phyloP scores from a whole-genome alignment of 2,797 vertebrate genomes.

The Bradypodion pumilum region DNA sequence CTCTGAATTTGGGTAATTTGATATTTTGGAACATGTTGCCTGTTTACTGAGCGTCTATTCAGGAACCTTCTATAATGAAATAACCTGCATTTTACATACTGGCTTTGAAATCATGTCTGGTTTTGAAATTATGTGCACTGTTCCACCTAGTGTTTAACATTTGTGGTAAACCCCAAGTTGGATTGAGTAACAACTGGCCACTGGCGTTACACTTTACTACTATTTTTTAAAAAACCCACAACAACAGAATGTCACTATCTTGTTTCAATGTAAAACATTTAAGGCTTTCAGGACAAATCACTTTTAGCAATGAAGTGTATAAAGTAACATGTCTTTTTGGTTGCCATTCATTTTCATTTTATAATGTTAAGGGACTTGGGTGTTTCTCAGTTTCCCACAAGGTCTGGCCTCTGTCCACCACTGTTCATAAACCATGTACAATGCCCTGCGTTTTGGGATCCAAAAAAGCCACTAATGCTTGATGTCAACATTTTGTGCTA shows the following conservation, averaged over 20 bases:
- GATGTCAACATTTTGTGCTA: too few relatives aligned
- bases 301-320: not conserved
- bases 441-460: not conserved
- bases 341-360: too few relatives aligned
- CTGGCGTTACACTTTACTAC: not conserved
- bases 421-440: too few relatives aligned
- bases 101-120: not conserved
- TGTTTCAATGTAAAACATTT: not conserved
- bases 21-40: not conserved
- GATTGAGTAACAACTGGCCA: not conserved
- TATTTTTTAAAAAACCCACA: too few relatives aligned
- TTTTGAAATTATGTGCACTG: not conserved
- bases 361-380: not conserved
- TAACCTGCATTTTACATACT: accelerated
- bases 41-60: not conserved
- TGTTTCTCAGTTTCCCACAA: not conserved
- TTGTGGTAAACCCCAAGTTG: not conserved
- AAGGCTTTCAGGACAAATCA: too few relatives aligned
- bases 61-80: not conserved
- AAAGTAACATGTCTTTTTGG: not conserved
- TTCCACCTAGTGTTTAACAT: not conserved
- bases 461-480: not conserved
- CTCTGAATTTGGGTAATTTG: not conserved
- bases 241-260: not conserved
- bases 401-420: too few relatives aligned